A percentile compares a stretch with the other conserved stretches of the same genome.
Evolutionary conservation across 2,888 invertebrate genomes (phyloP).

Genomic region (Harpagoxenus sublaevis): DNA sequence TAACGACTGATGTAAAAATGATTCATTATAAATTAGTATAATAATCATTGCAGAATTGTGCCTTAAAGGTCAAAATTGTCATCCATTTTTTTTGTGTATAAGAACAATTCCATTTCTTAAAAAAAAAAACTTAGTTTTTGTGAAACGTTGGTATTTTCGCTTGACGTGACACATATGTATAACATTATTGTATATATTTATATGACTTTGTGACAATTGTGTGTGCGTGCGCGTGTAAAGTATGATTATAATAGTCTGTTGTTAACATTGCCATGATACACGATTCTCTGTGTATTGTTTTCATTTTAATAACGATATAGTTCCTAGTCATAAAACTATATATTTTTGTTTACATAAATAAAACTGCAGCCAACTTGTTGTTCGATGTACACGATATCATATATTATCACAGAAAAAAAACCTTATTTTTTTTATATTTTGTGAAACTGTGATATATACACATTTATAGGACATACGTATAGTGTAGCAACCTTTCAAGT

Average conservation of each 20-base stretch:
- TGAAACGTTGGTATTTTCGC: neutral
- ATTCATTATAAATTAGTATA: conserved; percentile 1
- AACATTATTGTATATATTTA: neutral
- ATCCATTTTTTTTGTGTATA: neutral
- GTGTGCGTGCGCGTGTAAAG: neutral
- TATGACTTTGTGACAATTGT: neutral
- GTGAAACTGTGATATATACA: conserved; percentile 33
- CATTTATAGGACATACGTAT: conserved; percentile 31
- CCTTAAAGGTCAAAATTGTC: neutral
- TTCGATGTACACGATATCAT: conserved; percentile 29
- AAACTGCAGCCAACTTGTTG: conserved; percentile 13
- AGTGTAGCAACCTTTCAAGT: conserved; percentile 12
- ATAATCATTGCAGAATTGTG: conserved; percentile 27
- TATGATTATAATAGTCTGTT: neutral
- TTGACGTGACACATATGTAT: neutral
- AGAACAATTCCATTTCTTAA: neutral
- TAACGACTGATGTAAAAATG: neutral
- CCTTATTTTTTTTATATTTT: conserved; percentile 32
- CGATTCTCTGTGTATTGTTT: neutral
- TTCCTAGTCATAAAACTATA: conserved; percentile 63
- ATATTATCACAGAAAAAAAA: conserved; percentile 24
- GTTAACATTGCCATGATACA: conserved; percentile 3
- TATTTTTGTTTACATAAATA: conserved; percentile 53
- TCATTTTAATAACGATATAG: conserved; percentile 53
- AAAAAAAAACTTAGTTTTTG: neutral